Conservation (phyloP, 2,797 vertebrate genomes). For the Sylvia borin region DNA sequence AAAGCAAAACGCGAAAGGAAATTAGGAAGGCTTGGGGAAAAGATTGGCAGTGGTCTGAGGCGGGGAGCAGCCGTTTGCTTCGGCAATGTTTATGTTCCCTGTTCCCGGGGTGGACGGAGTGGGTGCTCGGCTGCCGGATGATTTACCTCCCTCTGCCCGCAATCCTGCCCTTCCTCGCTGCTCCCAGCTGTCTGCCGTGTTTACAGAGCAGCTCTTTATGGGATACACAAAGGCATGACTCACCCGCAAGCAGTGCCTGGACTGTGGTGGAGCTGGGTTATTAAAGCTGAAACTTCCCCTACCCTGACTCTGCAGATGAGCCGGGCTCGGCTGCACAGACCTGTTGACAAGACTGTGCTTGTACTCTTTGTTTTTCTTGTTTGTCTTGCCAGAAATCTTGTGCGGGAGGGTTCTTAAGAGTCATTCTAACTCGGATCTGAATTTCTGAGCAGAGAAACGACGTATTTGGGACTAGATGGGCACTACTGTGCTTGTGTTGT, state of each 20-base stretch:
- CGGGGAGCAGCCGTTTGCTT: too few relatives aligned
- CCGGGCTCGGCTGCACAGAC: background rate
- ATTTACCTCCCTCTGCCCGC: background rate
- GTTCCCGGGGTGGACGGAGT: fast-evolving
- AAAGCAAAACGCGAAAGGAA: fast-evolving
- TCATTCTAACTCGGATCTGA: background rate
- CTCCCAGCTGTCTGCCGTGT: background rate
- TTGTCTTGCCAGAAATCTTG: background rate
- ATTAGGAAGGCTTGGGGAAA: background rate
- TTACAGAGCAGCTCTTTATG: background rate
- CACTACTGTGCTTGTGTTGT: fast-evolving
- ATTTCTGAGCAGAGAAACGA: background rate
- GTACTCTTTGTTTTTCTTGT: background rate
- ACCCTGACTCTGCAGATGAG: fast-evolving
- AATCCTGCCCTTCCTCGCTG: background rate
- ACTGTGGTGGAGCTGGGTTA: background rate
- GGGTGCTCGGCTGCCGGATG: fast-evolving
- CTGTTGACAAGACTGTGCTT: background rate
- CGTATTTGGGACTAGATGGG: fast-evolving
- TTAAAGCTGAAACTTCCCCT: background rate
- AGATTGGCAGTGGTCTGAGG: fast-evolving
- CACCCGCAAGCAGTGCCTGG: background rate
- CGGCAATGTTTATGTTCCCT: fast-evolving
- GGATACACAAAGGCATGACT: background rate
- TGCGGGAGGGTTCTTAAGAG: background rate